A percentile compares a stretch with the other conserved stretches of the same genome.
Evolutionary conservation across 2,113 vertebrate genomes (phyloP).

Genomic region (Boleophthalmus pectinirostris): DNA sequence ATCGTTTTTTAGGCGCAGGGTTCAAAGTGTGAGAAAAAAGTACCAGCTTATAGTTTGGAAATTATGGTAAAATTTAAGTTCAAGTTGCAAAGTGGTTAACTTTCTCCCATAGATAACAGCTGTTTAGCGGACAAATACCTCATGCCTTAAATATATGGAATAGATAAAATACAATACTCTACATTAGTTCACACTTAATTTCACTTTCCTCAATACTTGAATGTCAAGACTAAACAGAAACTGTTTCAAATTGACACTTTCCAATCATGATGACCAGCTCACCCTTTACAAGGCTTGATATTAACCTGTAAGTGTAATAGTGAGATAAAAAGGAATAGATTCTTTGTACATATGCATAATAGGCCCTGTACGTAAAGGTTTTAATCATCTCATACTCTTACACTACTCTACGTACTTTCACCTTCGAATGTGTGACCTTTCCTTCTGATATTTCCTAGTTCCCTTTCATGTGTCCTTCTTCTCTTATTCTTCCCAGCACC

Average conservation of each 20-base stretch:
- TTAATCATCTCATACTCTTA: constrained; percentile 26
- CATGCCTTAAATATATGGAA: not conserved
- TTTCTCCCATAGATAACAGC: too few relatives aligned
- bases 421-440: constrained; percentile 48
- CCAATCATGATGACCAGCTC: constrained; percentile 13
- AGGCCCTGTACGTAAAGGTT: constrained; percentile 19
- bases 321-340: constrained; percentile 13
- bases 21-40: too few relatives aligned
- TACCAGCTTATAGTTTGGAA: too few relatives aligned
- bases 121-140: too few relatives aligned
- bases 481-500: constrained; percentile 7
- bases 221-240: not conserved
- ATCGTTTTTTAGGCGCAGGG: too few relatives aligned
- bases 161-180: not conserved
- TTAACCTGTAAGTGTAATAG: constrained; percentile 16
- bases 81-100: too few relatives aligned
- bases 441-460: constrained; percentile 11
- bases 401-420: constrained; percentile 21
- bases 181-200: not conserved
- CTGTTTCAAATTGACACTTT: constrained; percentile 20
- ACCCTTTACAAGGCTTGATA: constrained; percentile 18
- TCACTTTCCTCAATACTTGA: not conserved
- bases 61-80: too few relatives aligned
- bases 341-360: constrained; percentile 30
- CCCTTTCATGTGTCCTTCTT: constrained; percentile 9